Percentiles rank a stretch among this genome's conserved stretches.
Evolutionary conservation across 2,113 vertebrate species (phyloP).

Genomic region (Merops nubicus): DNA sequence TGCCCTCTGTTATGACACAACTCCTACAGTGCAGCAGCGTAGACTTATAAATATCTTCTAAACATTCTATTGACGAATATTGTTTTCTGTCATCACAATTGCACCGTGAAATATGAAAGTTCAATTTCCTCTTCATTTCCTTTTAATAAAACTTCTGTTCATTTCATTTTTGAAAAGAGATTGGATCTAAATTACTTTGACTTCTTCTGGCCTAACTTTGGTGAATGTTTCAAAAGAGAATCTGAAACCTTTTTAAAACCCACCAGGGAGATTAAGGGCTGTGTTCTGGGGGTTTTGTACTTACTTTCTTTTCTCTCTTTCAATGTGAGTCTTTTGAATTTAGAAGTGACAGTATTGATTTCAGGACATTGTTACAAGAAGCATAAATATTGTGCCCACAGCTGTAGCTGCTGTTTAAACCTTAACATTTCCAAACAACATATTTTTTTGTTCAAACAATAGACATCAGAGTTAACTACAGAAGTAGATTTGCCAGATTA

Average conservation of each 20-base stretch:
- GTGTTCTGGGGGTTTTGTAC: not conserved
- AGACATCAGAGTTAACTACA: not conserved
- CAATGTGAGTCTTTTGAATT: not conserved
- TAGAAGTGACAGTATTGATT: slow-evolving; percentile 7
- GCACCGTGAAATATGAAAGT: slow-evolving; percentile 80
- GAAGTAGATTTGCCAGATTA: not conserved
- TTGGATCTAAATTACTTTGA: slow-evolving; percentile 85
- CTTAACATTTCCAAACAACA: not conserved
- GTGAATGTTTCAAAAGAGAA: slow-evolving; percentile 42
- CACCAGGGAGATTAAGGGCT: not conserved
- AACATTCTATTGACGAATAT: slow-evolving; percentile 71
- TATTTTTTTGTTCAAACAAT: not conserved
- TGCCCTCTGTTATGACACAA: slow-evolving; percentile 35
- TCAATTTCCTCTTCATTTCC: slow-evolving; percentile 86
- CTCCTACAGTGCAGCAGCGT: not conserved
- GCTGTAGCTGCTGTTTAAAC: not conserved
- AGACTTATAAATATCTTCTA: slow-evolving; percentile 69
- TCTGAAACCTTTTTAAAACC: slow-evolving; percentile 38
- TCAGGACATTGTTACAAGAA: not conserved
- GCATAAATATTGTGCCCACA: not conserved
- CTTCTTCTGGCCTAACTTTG: slow-evolving; percentile 75
- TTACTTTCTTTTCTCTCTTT: not conserved
- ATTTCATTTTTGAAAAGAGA: slow-evolving; percentile 80
- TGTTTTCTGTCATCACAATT: slow-evolving; percentile 80
- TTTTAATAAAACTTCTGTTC: slow-evolving; percentile 83